Evolutionary conservation across 1,140 invertebrate species (phyloP), one percentile per base, ranked within the genome.

Genomic region (Dendrolimus punctatus): DNA sequence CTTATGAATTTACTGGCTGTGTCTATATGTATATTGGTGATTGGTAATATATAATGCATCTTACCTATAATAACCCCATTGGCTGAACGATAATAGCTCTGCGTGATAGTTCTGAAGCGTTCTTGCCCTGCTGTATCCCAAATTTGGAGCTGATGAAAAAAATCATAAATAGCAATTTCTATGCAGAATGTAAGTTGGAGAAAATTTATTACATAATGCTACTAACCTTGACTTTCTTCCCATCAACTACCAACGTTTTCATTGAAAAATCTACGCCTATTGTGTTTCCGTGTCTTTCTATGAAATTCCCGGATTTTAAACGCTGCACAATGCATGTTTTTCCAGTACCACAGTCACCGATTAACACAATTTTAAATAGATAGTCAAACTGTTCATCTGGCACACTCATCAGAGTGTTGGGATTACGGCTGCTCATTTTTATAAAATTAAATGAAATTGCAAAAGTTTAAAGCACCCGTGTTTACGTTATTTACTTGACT

Each of bases 231-330:
- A 98, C 93, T 89, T 93, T 93, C 87, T 98, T 98, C 8, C 94
- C 94, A 87, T 98, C 96, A 47, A 98, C 92, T 53, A 94, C 89
- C 6, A 98, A 90, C 36, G 96, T 98, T 91, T 98, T 98, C 96
- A 98, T 98, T 55, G 95, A 97, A 87, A 98, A 98, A 88, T 98
- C 97, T 38, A 98, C 96, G 49, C 96, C 96, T 70, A 98, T 98
- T 37, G 97, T 98, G 74, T 95, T 97, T 23, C 95, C 95, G 84
- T 98, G 96, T 66, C 93, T 91, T 87, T 98, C 96, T 55, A 97
- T 93, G 77, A 96, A 98, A 58, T 94, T 96, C 57, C 96, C 96
- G 53, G 95, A 95, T 83, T 96, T 96, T 82, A 98, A 96, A 57
- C 96, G 91, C 82, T 98, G 95, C 45, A 98, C 94, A 64, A 96